Conservation (phyloP, 2,113 vertebrate genomes). For the Erythrolamprus reginae region DNA sequence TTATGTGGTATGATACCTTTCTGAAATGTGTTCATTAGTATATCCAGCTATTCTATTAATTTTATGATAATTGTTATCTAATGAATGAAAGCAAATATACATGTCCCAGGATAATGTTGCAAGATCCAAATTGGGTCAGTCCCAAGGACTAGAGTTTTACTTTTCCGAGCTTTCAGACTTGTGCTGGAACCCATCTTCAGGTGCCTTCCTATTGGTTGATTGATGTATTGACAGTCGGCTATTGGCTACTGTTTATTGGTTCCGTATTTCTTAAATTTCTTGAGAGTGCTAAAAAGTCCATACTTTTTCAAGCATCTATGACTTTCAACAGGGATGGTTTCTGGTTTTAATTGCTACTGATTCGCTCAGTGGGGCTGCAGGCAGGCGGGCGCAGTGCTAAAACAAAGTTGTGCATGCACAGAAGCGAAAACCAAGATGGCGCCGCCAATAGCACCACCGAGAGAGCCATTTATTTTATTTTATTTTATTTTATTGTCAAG, state of each 20-base stretch:
- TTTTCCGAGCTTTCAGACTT: background rate
- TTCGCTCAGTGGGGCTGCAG: no score
- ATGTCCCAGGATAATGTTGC: background rate
- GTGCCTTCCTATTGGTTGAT: background rate
- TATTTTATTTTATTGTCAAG: no score
- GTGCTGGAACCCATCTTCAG: background rate
- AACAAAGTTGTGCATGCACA: no score
- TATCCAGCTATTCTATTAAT: background rate
- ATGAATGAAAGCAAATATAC: background rate
- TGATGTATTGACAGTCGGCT: background rate
- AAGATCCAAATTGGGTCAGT: background rate
- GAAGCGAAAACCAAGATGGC: no score
- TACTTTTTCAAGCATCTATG: background rate
- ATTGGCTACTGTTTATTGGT: background rate
- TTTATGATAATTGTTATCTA: background rate
- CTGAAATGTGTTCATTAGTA: background rate
- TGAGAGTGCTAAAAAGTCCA: background rate
- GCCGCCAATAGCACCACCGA: no score
- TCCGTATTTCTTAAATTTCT: background rate
- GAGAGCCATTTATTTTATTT: no score
- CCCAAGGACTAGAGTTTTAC: background rate
- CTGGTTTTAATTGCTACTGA: no score
- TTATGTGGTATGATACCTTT: constrained; percentile 77
- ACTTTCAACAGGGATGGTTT: background rate
- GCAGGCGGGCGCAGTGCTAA: no score